A percentile compares a stretch with the other conserved stretches of the same genome.
Evolutionary conservation across 2,797 vertebrate species (phyloP).

Genomic region (Enteromius argenteus): DNA sequence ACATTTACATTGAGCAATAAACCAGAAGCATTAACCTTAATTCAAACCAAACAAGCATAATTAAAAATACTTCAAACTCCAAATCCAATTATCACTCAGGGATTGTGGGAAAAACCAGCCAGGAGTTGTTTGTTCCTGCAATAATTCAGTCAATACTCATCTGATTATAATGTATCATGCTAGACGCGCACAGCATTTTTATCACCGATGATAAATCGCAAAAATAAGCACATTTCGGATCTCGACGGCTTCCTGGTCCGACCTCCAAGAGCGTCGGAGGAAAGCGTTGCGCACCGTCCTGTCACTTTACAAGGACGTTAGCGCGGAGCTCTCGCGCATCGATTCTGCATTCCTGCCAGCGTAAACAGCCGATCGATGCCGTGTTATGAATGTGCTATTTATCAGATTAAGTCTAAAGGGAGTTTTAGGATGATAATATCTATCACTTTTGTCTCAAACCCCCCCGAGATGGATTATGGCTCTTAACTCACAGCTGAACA

Average conservation of each 20-base stretch:
- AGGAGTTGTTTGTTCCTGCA: constrained; percentile 2
- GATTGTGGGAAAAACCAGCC: constrained; percentile 17
- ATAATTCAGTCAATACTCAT: constrained; percentile 33
- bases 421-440: constrained; percentile 37
- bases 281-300: background rate
- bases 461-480: constrained; percentile 22
- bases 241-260: background rate
- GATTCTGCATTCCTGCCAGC: constrained; percentile 32
- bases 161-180: constrained; percentile 3
- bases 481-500: background rate
- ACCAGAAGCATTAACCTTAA: constrained; percentile 15
- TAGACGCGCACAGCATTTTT: background rate
- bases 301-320: constrained; percentile 25
- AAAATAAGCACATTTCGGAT: constrained; percentile 4
- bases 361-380: constrained; percentile 43
- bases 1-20: constrained; percentile 8
- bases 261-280: background rate
- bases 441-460: constrained; percentile 32
- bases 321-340: background rate
- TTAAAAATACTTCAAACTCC: constrained; percentile 27
- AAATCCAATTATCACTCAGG: constrained; percentile 34
- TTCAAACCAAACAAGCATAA: constrained; percentile 13
- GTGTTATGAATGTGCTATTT: constrained; percentile 51
- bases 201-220: constrained; percentile 16
- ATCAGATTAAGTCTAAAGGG: constrained; percentile 41